Evolutionary conservation across 2,888 invertebrate genomes (phyloP), one percentile per base, ranked within the genome.

Genomic region (Drosophila lutescens): DNA sequence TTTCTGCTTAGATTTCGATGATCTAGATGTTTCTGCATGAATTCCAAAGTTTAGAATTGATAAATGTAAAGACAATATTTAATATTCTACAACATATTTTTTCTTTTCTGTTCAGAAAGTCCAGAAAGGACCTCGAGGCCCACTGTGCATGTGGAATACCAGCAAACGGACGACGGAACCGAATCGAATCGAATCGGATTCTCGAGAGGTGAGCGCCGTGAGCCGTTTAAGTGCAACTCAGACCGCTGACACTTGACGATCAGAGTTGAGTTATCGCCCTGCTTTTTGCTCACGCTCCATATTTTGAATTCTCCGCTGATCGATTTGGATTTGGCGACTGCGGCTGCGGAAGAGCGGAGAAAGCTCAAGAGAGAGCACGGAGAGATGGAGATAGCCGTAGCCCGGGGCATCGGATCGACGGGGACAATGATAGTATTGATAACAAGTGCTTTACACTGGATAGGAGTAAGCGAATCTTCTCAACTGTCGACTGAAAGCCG

Each of bases 191-290:
- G 17, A 20, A 51, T 20, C 2, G n/a, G 23, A 40, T 40, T 53
- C 53, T 34, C 49, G 30, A 34, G 36, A 51, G 36, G 40, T 40
- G 53, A 41, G 58, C 32, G 51, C 15, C 23, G 41, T 60, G 69
- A 41, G 58, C 15, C 23, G 43, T 60, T 67, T 54, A 61, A 63
- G 77, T 76, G 63, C 55, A 58, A 46, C 47, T n/a, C 13, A 43
- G 69, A 67, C 65, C 59, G 60, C 65, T 78, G 74, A 69, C 73
- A 63, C 73, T 75, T 51, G 61, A 57, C 73, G 51, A 79, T 81
- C 84, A 65, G 54, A 74, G 51, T 74, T 73, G 54, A 74, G 71
- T 84, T 78, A 79, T 84, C 62, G 58, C 69, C 69, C 12, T 4
- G 26, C 26, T 49, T 68, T 63, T 47, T 59, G 41, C 71, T 50